A percentile compares a stretch with the other conserved stretches of the same genome.
Evolutionary conservation across 2,888 invertebrate species (phyloP).

Genomic region (Clitarchus hookeri): DNA sequence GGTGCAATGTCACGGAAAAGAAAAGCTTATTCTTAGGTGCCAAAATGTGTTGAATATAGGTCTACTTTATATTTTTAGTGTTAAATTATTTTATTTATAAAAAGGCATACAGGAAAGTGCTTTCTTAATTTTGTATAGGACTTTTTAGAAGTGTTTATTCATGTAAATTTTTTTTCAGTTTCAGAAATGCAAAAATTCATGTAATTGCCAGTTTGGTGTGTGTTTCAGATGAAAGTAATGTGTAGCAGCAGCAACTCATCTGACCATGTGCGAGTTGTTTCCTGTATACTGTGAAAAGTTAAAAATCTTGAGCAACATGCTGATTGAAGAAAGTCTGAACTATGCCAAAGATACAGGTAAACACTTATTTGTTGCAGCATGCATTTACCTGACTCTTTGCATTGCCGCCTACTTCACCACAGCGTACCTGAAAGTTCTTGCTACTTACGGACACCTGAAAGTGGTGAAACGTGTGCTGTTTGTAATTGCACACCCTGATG

Average conservation of each 20-base stretch:
- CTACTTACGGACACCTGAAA: slow-evolving; percentile 56
- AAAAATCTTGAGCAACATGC: slow-evolving; percentile 34
- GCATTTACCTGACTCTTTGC: slow-evolving; percentile 61
- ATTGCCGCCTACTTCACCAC: slow-evolving; percentile 55
- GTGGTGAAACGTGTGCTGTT: slow-evolving; percentile 70
- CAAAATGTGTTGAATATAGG: too few species aligned
- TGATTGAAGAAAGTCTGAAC: slow-evolving; percentile 39
- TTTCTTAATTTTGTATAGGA: too few species aligned
- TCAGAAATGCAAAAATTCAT: too few species aligned
- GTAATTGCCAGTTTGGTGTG: not conserved
- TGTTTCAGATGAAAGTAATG: not conserved
- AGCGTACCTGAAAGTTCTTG: slow-evolving; percentile 51
- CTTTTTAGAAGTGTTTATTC: too few species aligned
- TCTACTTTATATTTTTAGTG: too few species aligned
- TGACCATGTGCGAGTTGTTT: not conserved
- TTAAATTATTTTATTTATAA: too few species aligned
- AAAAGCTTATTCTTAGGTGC: too few species aligned
- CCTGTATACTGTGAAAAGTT: slow-evolving; percentile 26
- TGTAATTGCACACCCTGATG: slow-evolving; percentile 95
- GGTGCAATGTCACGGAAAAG: too few species aligned
- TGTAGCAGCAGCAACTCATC: not conserved
- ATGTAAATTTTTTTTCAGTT: too few species aligned
- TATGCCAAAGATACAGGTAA: slow-evolving; percentile 62
- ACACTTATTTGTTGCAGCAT: slow-evolving; percentile 57
- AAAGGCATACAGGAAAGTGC: too few species aligned